Percentiles rank a stretch among this genome's conserved stretches.
Evolutionary conservation across 2,888 invertebrate species (phyloP).

Genomic region (Thalpophila matura): DNA sequence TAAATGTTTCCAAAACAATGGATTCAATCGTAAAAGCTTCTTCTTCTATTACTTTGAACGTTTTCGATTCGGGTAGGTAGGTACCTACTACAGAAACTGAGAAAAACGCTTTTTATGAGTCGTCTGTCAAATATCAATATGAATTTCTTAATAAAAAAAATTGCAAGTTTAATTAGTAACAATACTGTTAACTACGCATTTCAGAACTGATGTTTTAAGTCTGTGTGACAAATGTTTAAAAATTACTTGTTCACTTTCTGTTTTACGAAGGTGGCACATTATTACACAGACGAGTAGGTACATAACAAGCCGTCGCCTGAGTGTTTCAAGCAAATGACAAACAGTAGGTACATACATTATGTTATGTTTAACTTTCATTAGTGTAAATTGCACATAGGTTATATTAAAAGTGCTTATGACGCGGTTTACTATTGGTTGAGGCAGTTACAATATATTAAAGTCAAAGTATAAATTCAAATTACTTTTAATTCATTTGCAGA

Average conservation of each 20-base stretch:
- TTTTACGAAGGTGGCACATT: conserved; percentile 36
- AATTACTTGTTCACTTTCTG: conserved; percentile 56
- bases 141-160: background rate
- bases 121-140: too few species aligned
- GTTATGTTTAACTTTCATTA: conserved; percentile 36
- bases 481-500: too few species aligned
- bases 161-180: background rate
- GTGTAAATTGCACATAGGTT: conserved; percentile 24
- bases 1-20: too few species aligned
- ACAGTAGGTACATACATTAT: conserved; percentile 15
- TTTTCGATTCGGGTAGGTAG: too few species aligned
- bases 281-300: conserved; percentile 18
- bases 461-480: too few species aligned
- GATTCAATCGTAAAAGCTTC: too few species aligned
- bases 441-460: background rate
- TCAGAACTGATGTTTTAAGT: conserved; percentile 33
- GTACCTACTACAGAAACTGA: too few species aligned
- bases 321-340: conserved; percentile 35
- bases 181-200: conserved; percentile 14
- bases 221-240: conserved; percentile 53
- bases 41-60: too few species aligned
- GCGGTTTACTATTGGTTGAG: background rate
- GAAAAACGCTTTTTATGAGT: background rate
- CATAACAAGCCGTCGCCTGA: conserved; percentile 14
- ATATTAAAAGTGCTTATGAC: background rate